These are phyloP conservation scores for Catharus minimus DNA, from an alignment of 2,113 vertebrate genomes.

Conservation along the genomic window DNA sequence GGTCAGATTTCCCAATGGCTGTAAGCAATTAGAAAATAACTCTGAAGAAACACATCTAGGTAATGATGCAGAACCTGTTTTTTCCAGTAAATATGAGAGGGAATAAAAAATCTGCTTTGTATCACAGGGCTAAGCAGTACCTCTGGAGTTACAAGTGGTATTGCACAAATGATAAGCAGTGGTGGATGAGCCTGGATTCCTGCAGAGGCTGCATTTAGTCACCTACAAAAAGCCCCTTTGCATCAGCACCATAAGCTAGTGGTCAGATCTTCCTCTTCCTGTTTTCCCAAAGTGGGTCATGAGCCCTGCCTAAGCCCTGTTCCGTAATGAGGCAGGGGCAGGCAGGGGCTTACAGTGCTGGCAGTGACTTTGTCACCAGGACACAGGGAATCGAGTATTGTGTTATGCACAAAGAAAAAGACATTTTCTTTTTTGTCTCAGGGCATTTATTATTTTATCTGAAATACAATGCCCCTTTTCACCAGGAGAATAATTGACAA, in stretches of 20 bases:
- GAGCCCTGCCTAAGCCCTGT: neutral
- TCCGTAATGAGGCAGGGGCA: neutral
- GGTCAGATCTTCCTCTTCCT: neutral
- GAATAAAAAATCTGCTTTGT: neutral
- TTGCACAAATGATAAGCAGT: neutral
- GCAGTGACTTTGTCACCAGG: neutral
- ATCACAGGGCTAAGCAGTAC: neutral
- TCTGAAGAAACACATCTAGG: neutral
- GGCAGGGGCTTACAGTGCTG: neutral
- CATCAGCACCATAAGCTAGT: neutral
- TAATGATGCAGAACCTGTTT: neutral
- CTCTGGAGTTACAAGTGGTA: neutral
- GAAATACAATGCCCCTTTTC: constrained; percentile 34
- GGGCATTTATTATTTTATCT: constrained; percentile 26
- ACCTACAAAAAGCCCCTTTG: neutral
- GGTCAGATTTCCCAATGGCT: neutral
- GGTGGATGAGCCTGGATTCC: neutral
- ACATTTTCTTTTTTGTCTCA: neutral
- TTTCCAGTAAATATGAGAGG: neutral
- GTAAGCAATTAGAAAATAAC: neutral
- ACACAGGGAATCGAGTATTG: neutral
- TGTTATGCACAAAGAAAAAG: neutral
- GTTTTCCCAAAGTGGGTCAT: neutral
- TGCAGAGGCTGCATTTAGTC: neutral
- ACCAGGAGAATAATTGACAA: constrained; percentile 29